Evolutionary conservation across 1,140 invertebrate genomes (phyloP).

Genomic region (Gyrodactylus bullatarudis): DNA sequence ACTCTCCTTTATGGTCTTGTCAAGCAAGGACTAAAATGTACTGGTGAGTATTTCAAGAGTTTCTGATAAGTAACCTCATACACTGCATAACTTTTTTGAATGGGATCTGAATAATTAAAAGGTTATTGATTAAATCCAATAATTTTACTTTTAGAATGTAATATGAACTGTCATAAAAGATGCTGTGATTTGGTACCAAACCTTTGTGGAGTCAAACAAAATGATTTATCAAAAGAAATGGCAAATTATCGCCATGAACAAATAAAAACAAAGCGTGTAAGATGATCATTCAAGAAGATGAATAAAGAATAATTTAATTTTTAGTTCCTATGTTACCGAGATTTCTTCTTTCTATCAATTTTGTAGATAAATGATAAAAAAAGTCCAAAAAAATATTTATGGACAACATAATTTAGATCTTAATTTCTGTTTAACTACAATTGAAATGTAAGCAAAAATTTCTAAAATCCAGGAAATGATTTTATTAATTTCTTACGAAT

Average conservation of each 20-base stretch:
- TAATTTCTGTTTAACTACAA: neutral
- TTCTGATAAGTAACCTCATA: neutral
- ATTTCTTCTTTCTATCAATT: too few species aligned
- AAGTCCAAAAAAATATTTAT: too few species aligned
- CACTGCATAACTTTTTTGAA: neutral
- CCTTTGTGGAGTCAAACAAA: constrained; percentile 1
- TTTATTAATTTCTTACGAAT: too few species aligned
- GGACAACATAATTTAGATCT: too few species aligned
- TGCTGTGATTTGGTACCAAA: neutral
- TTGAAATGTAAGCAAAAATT: neutral
- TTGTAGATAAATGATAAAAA: too few species aligned
- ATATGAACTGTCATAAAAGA: constrained; percentile 5
- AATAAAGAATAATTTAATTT: neutral
- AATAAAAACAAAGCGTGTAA: neutral
- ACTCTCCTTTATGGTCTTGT: constrained; percentile 72
- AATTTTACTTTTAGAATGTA: neutral
- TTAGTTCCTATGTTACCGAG: neutral
- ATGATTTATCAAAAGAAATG: neutral
- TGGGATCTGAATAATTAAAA: neutral
- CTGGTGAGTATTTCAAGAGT: constrained; percentile 28
- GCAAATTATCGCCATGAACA: neutral
- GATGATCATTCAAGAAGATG: neutral
- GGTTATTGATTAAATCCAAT: neutral
- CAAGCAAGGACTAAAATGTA: constrained; percentile 78
- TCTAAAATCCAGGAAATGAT: too few species aligned